A percentile compares a stretch with the other conserved stretches of the same genome.
Conservation (phyloP, 2,888 invertebrate species). For the Nysson spinosus region DNA sequence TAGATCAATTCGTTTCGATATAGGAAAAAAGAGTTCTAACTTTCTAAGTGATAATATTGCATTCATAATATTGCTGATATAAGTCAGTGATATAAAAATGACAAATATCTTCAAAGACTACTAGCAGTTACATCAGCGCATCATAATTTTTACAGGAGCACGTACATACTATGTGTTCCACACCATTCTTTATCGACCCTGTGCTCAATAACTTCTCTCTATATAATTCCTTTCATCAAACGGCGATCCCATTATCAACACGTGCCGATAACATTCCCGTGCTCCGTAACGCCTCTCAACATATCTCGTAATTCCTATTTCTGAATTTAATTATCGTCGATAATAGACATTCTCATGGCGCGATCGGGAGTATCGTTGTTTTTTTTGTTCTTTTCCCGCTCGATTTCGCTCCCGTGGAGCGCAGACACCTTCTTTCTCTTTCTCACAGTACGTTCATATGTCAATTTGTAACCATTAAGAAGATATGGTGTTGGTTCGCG, state of each 20-base stretch:
- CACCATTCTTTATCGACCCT: conserved; percentile 9
- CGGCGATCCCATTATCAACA: conserved; percentile 23
- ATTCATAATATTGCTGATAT: too few species aligned
- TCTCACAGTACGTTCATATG: conserved; percentile 5
- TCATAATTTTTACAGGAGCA: background rate
- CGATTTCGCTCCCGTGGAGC: background rate
- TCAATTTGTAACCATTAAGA: conserved; percentile 66
- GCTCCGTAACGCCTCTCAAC: conserved; percentile 23
- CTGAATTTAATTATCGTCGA: conserved; percentile 43
- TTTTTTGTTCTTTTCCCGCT: conserved; percentile 5
- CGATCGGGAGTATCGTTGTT: conserved; percentile 9
- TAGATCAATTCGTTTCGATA: too few species aligned
- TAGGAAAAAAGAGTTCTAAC: too few species aligned
- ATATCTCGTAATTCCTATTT: conserved; percentile 36
- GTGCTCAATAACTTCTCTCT: conserved; percentile 31
- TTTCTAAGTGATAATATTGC: too few species aligned
- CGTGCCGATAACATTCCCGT: conserved; percentile 11
- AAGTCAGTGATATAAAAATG: too few species aligned
- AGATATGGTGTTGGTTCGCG: too few species aligned
- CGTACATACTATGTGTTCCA: background rate
- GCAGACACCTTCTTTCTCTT: conserved; percentile 6
- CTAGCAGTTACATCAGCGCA: too few species aligned
- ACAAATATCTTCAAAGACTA: too few species aligned
- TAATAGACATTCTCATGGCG: background rate
- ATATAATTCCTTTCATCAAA: conserved; percentile 17